Conservation (phyloP, 2,797 vertebrate genomes). For the Argya squamiceps region DNA sequence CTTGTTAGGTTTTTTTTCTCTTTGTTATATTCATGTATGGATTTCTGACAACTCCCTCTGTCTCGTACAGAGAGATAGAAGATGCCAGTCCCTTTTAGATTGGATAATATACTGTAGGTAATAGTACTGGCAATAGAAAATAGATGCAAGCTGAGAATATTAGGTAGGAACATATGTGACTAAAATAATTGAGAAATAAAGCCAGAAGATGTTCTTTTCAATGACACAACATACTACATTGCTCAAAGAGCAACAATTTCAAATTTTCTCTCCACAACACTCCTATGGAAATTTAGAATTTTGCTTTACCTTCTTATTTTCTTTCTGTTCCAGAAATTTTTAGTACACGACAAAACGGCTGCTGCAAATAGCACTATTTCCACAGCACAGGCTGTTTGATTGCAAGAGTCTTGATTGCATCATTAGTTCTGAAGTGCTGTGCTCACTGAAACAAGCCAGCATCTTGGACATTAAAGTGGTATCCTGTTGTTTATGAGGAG, state of each 20-base stretch:
- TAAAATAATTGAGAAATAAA: constrained; percentile 78
- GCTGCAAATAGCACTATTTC: constrained; percentile 81
- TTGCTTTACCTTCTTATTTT: constrained; percentile 77
- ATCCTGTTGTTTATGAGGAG: constrained; percentile 86
- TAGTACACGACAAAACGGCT: constrained; percentile 76
- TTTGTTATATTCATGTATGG: constrained; percentile 60
- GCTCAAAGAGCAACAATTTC: constrained; percentile 44
- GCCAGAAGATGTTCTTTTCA: constrained; percentile 48
- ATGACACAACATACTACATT: constrained; percentile 40
- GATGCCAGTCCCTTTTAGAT: constrained; percentile 65
- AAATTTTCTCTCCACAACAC: constrained; percentile 13
- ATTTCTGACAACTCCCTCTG: constrained; percentile 30
- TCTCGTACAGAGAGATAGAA: constrained; percentile 40
- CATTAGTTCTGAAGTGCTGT: constrained; percentile 89
- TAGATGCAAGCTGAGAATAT: constrained; percentile 73
- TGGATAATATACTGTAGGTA: constrained; percentile 69
- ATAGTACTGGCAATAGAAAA: constrained; percentile 65
- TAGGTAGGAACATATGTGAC: constrained; percentile 73
- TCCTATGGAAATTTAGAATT: constrained; percentile 68
- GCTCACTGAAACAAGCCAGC: constrained; percentile 87
- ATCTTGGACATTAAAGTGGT: constrained; percentile 88
- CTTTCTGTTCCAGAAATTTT: constrained; percentile 79
- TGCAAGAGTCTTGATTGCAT: constrained; percentile 88
- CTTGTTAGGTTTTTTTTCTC: background rate
- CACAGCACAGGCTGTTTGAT: constrained; percentile 85